Conservation (phyloP, 2,113 vertebrate genomes). For the Tyto alba region DNA sequence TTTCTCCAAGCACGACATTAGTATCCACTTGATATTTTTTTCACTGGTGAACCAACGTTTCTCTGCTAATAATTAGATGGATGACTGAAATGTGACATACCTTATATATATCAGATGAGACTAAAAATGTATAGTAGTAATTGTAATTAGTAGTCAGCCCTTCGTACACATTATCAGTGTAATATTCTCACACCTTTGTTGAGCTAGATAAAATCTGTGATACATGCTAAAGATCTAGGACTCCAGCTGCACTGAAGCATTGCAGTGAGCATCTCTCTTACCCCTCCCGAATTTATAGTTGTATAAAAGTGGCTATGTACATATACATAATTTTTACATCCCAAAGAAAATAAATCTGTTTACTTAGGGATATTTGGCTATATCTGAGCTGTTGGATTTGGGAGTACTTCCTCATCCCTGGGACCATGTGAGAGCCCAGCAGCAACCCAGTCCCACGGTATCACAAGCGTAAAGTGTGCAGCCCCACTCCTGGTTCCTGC, state of each 20-base stretch:
- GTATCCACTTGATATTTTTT: neutral
- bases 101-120: neutral
- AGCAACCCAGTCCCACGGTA: neutral
- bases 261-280: neutral
- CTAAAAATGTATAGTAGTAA: neutral
- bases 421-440: neutral
- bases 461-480: accelerated
- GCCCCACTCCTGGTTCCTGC: neutral
- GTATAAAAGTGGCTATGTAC: neutral
- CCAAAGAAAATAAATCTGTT: neutral
- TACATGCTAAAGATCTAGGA: neutral
- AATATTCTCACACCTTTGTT: neutral
- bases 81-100: neutral
- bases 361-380: neutral
- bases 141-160: neutral
- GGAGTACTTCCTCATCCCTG: neutral
- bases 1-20: neutral
- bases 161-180: neutral
- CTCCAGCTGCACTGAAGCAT: neutral
- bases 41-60: neutral
- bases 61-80: neutral
- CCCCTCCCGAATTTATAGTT: accelerated
- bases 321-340: neutral
- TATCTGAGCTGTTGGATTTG: neutral
- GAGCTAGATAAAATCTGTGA: neutral